phyloP scores from a whole-genome alignment of 2,797 vertebrate species.

The Syncerus caffer region DNA sequence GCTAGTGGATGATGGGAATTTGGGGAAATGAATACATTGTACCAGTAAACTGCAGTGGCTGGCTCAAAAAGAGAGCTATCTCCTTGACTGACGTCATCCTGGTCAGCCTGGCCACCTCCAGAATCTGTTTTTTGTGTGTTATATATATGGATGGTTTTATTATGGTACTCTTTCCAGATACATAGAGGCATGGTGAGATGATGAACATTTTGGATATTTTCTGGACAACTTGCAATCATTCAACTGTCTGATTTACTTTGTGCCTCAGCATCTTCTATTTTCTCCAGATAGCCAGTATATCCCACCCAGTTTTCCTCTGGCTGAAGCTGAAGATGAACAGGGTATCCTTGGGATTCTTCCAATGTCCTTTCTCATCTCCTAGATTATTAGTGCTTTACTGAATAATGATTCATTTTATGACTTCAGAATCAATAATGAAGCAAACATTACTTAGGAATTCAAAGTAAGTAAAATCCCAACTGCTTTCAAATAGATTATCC shows the following conservation, averaged over 20 bases:
- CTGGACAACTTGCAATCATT: neutral
- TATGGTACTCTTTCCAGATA: neutral
- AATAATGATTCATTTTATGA: neutral
- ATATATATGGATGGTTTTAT: neutral
- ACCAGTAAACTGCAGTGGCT: neutral
- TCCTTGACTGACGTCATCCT: neutral
- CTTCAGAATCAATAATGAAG: neutral
- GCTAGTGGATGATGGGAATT: neutral
- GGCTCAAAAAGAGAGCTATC: neutral
- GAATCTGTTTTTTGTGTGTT: neutral
- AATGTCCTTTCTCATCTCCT: neutral
- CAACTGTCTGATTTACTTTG: neutral
- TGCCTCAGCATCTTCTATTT: neutral
- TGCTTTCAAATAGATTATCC: neutral
- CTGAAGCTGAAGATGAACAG: conserved; percentile 17
- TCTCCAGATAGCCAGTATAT: neutral
- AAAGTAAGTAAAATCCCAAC: neutral
- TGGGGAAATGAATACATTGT: neutral
- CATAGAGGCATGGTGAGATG: accelerated
- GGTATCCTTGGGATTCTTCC: neutral
- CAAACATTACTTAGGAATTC: neutral
- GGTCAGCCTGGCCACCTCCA: neutral
- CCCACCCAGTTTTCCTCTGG: neutral
- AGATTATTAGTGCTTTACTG: neutral
- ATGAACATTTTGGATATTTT: neutral